Base-by-base conservation (phyloP, 1,140 invertebrate species). In the Heliconius nattereri region DNA sequence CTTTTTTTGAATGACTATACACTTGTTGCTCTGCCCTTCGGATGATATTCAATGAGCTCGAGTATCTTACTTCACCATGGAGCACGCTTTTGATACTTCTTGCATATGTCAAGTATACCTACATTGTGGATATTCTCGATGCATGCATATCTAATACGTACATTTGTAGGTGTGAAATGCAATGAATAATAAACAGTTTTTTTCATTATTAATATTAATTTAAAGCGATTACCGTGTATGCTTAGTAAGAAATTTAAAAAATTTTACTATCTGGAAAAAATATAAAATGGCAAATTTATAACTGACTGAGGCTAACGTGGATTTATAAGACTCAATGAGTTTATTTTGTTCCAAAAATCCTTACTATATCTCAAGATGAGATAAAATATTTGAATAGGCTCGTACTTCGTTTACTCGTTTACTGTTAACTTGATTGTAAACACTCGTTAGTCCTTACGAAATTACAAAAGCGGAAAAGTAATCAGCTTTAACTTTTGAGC, bases 11-110 rank as follows among this genome's bases (percentile, higher is more conserved):
- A 72, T 66, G 75, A 32, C 16, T 37, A 37, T 54, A 76, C 20
- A 76, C 75, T 76, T 76, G 75, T 76, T 76, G 75, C 75, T 40
- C 75, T 76, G 66, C 66, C 40, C 35, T 76, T 71, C 19, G 54
- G 74, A 57, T 75, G 75, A 71, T 66, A 49, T 76, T 76, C 37
- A 76, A 76, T 71, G 66, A 76, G 60, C 37, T 76, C 32, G 37
- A 66, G 29, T 57, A 37, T 52, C 74, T 52, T 76, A 32, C 54
- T 76, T 76, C 32, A 76, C 19, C 66, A 76, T 49, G 40, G 45
- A 76, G 75, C 60, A 76, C 26, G 57, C 71, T 72, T 66, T 66
- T 66, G 60, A 66, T 66, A 66, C 26, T 66, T 66, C 29, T 66
- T 66, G 23, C 60, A 66, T 60, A 60, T 40, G 74, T 76, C 74